phyloP scores from a whole-genome alignment of 2,797 vertebrate species.

The Clarias fuscus region DNA sequence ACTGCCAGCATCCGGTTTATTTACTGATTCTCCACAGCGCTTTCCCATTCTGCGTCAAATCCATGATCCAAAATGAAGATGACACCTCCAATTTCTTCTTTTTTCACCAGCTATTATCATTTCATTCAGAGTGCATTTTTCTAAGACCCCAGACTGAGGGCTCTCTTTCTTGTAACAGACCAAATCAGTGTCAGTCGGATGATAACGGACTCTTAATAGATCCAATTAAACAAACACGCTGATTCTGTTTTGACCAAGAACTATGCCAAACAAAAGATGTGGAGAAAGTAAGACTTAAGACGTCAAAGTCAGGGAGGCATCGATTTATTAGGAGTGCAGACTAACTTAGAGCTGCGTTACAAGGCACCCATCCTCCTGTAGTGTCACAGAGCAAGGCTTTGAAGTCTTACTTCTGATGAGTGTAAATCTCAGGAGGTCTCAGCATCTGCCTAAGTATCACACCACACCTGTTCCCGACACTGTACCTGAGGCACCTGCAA shows the following conservation, averaged over 20 bases:
- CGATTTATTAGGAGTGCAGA: conserved; percentile 36
- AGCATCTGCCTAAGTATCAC: conserved; percentile 70
- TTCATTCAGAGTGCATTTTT: conserved; percentile 51
- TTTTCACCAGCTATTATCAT: conserved; percentile 56
- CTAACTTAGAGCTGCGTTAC: conserved; percentile 38
- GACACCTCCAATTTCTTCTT: conserved; percentile 51
- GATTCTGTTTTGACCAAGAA: conserved; percentile 31
- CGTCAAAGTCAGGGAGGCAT: conserved; percentile 10
- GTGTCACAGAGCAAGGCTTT: conserved; percentile 69
- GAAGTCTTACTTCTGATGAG: conserved; percentile 68
- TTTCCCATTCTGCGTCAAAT: conserved; percentile 51
- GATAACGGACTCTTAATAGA: conserved; percentile 54
- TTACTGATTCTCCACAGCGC: conserved; percentile 54
- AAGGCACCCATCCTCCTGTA: conserved; percentile 43
- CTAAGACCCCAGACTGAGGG: conserved; percentile 27
- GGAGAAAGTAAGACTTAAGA: conserved; percentile 28
- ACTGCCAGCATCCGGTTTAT: conserved; percentile 57
- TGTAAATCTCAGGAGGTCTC: conserved; percentile 66
- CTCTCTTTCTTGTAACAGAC: conserved; percentile 32
- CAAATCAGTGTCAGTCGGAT: conserved; percentile 44
- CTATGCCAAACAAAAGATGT: conserved; percentile 24
- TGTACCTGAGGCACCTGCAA: conserved; percentile 61
- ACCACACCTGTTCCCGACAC: conserved; percentile 67
- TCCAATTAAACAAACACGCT: conserved; percentile 53
- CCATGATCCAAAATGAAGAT: conserved; percentile 56